phyloP scores from a whole-genome alignment of 2,888 invertebrate genomes.

The Ellobium chinense region DNA sequence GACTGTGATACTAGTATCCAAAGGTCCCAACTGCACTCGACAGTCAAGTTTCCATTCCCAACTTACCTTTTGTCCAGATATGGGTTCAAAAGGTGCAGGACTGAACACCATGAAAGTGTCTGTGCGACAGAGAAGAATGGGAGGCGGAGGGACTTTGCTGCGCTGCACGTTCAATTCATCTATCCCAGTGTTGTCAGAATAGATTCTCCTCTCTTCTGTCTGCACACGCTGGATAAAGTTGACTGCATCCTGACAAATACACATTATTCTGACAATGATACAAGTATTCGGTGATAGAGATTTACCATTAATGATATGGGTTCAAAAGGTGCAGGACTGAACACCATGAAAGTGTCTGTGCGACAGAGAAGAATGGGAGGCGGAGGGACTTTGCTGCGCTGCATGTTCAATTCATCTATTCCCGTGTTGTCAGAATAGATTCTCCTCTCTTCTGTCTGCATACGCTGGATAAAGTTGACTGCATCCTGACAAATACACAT shows the following conservation, averaged over 20 bases:
- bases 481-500: conserved; percentile 64
- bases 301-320: too few relatives aligned
- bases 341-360: conserved; percentile 76
- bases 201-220: conserved; percentile 71
- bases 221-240: conserved; percentile 70
- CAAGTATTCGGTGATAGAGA: background rate
- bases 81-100: conserved; percentile 73
- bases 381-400: conserved; percentile 67
- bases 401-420: conserved; percentile 39
- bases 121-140: conserved; percentile 74
- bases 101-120: conserved; percentile 76
- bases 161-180: conserved; percentile 37
- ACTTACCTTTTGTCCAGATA: conserved; percentile 70
- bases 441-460: conserved; percentile 72
- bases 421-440: conserved; percentile 72
- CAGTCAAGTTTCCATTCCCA: too few relatives aligned
- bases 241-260: conserved; percentile 65
- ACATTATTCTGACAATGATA: background rate
- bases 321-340: conserved; percentile 74
- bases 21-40: too few relatives aligned
- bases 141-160: conserved; percentile 73
- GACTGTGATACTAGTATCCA: too few relatives aligned
- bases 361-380: conserved; percentile 75
- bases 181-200: conserved; percentile 67
- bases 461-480: conserved; percentile 65